A percentile compares a stretch with the other conserved stretches of the same genome.
These are phyloP conservation scores for Ophioninae sp. DNA, from an alignment of 2,888 invertebrate genomes.

Conservation along the genomic window DNA sequence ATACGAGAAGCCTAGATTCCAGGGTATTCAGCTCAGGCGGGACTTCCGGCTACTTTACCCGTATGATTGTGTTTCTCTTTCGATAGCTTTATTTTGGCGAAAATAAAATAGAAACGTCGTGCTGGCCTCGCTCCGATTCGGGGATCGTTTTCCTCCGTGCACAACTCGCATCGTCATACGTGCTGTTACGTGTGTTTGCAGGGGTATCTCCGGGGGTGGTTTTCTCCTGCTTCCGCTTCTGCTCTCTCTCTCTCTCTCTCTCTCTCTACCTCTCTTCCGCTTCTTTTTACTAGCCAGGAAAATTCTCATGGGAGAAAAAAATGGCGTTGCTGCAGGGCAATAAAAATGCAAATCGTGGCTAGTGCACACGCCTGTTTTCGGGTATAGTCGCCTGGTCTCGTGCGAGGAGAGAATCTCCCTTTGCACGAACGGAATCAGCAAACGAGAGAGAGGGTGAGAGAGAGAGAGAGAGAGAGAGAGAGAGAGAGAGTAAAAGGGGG, in stretches of 20 bases:
- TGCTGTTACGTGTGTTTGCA: background rate
- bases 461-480: constrained; percentile 1
- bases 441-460: background rate
- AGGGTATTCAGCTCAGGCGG: background rate
- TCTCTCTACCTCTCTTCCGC: background rate
- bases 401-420: constrained; percentile 21
- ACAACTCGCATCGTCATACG: background rate
- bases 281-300: background rate
- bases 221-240: background rate
- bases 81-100: background rate
- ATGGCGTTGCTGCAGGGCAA: constrained; percentile 57
- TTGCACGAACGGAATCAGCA: constrained; percentile 29
- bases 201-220: background rate
- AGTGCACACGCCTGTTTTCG: constrained; percentile 61
- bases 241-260: background rate
- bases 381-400: constrained; percentile 17
- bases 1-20: background rate
- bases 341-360: constrained; percentile 71
- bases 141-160: background rate
- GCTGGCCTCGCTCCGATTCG: background rate
- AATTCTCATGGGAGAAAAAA: constrained; percentile 65
- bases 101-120: background rate
- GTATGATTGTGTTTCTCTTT: background rate
- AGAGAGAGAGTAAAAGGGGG: constrained; percentile 2
- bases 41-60: background rate